phyloP scores from a whole-genome alignment of 2,888 invertebrate genomes.

The Polydrusus cervinus region DNA sequence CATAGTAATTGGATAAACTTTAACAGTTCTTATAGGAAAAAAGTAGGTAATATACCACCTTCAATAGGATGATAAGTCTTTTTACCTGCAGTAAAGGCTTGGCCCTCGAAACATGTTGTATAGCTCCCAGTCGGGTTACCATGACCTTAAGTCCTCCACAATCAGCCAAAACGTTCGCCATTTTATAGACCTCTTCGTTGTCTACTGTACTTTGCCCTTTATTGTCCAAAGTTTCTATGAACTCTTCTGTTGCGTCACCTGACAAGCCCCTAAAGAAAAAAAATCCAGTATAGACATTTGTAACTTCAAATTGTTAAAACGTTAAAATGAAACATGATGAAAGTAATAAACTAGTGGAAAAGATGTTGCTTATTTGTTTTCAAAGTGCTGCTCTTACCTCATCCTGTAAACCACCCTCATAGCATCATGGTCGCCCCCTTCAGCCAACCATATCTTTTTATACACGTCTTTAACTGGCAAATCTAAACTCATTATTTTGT shows the following conservation, averaged over 20 bases:
- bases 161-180: conserved; percentile 89
- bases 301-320: too few species aligned
- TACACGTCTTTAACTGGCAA: conserved; percentile 95
- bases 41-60: too few species aligned
- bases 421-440: conserved; percentile 93
- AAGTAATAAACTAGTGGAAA: too few species aligned
- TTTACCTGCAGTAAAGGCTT: conserved; percentile 83
- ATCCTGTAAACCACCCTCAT: conserved; percentile 99
- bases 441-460: conserved; percentile 90
- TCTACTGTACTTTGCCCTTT: conserved; percentile 91
- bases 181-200: conserved; percentile 94
- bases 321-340: too few species aligned
- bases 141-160: conserved; percentile 86
- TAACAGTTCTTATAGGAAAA: too few species aligned
- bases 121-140: conserved; percentile 88
- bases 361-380: too few species aligned
- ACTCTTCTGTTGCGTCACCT: conserved; percentile 99
- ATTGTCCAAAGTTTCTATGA: conserved; percentile 93
- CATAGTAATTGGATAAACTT: too few species aligned
- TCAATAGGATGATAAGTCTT: too few species aligned
- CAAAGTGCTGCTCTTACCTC: conserved; percentile 73
- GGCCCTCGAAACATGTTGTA: conserved; percentile 90
- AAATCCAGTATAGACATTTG: not conserved
- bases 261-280: conserved; percentile 81
- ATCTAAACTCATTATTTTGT: conserved; percentile 98